Evolutionary conservation across 2,797 vertebrate genomes (phyloP), one percentile per base, ranked within the genome.

Genomic region (Tiaroga cobitis): DNA sequence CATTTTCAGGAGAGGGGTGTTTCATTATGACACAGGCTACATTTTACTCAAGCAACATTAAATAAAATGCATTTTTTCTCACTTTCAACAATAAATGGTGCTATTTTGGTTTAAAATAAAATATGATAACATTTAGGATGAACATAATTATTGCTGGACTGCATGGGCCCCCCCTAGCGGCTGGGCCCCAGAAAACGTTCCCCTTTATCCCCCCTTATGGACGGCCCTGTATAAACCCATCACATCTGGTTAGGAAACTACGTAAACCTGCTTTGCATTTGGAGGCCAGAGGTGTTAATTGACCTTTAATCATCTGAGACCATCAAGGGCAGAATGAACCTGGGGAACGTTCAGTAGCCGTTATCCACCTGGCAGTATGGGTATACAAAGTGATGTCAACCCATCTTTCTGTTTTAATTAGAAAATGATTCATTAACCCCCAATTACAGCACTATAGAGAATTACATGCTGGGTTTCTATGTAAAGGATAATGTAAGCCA

Each of bases 401-500:
- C 32, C 6, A 29, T 73, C 34, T 74, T 80, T 80, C 84, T 67
- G 21, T 67, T 74, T 37, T 74, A 80, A 85, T 80, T 54, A 85
- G 67, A 80, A 72, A 56, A 61, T 80, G 6, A 80, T 85, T 65
- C 34, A 85, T 85, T 65, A 85, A 32, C 54, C 41, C 18, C 16
- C 7, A 15, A 54, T 80, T 85, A 85, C 39, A 85, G 69, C 67
- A 72, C 83, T 85, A 37, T 54, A 65, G 84, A 85, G 77, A 85
- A 85, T 39, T 80, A n/a, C 34, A 61, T 51, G 56, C 18, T 51
- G 18, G 24, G 73, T 80, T 85, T 84, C 18, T 63, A 39, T 85
- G 68, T 65, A 74, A 80, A 80, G 56, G 41, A 80, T 80, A 80
- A 85, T 80, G 56, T 85, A 85, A 85, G 69, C 77, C 69, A 80